Percentiles rank a stretch among this genome's conserved stretches.
Conservation (phyloP, 2,113 vertebrate genomes). For the Tenebrosternarchus preto region DNA sequence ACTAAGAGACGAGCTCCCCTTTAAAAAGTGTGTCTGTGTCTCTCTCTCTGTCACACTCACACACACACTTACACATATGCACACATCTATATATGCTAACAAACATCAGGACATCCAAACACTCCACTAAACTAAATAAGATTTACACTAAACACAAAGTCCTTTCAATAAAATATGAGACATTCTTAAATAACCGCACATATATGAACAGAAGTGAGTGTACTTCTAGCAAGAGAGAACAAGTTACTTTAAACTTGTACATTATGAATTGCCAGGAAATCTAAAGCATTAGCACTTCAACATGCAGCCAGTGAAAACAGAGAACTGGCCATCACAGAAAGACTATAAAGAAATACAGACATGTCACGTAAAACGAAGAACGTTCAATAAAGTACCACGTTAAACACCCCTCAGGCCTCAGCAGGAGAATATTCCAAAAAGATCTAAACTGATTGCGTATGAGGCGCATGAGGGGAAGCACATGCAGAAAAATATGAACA, state of each 20-base stretch:
- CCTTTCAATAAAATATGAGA: background rate
- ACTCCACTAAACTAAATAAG: background rate
- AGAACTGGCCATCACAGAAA: background rate
- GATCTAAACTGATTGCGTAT: constrained; percentile 11
- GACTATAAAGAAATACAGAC: background rate
- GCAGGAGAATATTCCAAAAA: background rate
- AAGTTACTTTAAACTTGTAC: background rate
- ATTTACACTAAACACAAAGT: background rate
- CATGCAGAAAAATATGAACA: background rate
- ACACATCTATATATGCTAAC: background rate
- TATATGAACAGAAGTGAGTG: background rate
- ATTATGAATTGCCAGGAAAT: background rate
- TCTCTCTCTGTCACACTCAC: constrained; percentile 2
- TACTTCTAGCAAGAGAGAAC: background rate
- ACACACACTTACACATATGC: background rate
- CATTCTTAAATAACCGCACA: background rate
- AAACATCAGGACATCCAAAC: background rate
- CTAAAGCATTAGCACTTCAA: too few relatives aligned
- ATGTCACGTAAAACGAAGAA: background rate
- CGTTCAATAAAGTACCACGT: background rate
- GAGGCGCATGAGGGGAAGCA: constrained; percentile 4
- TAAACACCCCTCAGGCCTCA: background rate
- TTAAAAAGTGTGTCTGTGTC: constrained; percentile 20
- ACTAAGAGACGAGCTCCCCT: constrained; percentile 39
- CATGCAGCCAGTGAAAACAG: background rate